Base-by-base conservation (phyloP, 2,888 invertebrate genomes). In the Orthonevra nobilis region DNA sequence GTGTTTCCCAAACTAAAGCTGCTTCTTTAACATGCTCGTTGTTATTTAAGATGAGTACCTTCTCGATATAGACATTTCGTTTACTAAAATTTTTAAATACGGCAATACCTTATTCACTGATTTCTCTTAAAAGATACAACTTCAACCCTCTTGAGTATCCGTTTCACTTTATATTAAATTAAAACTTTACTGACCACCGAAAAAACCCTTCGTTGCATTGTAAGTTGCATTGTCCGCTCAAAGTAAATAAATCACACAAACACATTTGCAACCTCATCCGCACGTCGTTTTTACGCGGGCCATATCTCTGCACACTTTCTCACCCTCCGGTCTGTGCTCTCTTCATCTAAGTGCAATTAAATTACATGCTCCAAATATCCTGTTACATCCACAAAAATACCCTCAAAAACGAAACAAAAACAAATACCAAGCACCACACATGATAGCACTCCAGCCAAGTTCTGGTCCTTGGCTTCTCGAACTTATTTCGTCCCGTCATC, bases 351-450 rank as follows among this genome's bases (percentile, higher is more conserved):
- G 66, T 79, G 73, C 79, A 79, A 79, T 79, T 79, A 73, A 79
- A 79, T 79, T 79, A 79, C 73, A 79, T 79, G 79, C 79, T 79
- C 79, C 73, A 79, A 79, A 79, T 79, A 79, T 73, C 73, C 66
- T 73, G 54, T 61, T 56, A 79, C 79, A 68, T 79, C 73, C 66
- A 61, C 79, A 79, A 61, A 79, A 79, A 68, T 79, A 73, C 44
- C 60, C 73, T 50, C 61, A 73, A 79, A 77, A 73, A 73, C 56
- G 46, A 36, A 58, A 44, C 32, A 73, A 61, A 66, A 68, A 61
- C 73, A 60, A 73, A 73, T 61, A 72, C 58, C 38, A 52, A 66
- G 30, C 73, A n/a, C n/a, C n/a, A 61, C 66, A 79, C 73, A 79
- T 64, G 79, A 79, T 73, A 68, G 61, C 48, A 61, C 68, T 73